Conservation (phyloP, 2,797 vertebrate species). For the Nyctalus aviator region DNA sequence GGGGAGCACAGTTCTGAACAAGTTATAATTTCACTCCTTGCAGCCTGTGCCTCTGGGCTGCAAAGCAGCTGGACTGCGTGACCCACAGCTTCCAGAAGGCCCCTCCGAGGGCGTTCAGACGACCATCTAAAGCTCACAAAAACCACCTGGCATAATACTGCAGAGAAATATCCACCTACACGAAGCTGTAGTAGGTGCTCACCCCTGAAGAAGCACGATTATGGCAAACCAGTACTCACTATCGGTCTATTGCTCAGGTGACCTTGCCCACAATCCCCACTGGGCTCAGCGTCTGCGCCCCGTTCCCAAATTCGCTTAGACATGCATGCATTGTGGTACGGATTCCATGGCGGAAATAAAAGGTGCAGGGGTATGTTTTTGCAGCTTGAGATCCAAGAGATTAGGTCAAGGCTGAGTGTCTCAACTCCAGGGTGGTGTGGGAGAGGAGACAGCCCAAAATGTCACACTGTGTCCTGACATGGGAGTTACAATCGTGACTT, state of each 20-base stretch:
- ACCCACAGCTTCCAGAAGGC: neutral
- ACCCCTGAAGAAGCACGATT: neutral
- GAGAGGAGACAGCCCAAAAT: neutral
- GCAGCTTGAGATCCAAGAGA: conserved; percentile 27
- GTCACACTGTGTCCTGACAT: neutral
- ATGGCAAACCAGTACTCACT: neutral
- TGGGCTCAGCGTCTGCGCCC: neutral
- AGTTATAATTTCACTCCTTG: conserved; percentile 17
- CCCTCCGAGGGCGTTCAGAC: neutral
- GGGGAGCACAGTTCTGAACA: neutral
- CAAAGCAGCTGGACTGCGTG: neutral
- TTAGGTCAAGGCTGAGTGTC: neutral
- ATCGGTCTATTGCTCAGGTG: neutral
- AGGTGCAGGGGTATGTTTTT: neutral
- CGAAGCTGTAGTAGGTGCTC: neutral
- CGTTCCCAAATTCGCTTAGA: neutral
- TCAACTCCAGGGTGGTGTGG: neutral
- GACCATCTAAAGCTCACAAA: neutral
- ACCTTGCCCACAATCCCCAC: neutral
- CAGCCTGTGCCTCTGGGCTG: neutral
- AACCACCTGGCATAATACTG: too few relatives aligned
- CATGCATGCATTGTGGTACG: neutral
- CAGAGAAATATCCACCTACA: too few relatives aligned
- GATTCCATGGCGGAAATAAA: neutral
- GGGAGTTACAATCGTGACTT: neutral